phyloP scores from a whole-genome alignment of 2,888 invertebrate species.

The Hydrotaea diabolus region DNA sequence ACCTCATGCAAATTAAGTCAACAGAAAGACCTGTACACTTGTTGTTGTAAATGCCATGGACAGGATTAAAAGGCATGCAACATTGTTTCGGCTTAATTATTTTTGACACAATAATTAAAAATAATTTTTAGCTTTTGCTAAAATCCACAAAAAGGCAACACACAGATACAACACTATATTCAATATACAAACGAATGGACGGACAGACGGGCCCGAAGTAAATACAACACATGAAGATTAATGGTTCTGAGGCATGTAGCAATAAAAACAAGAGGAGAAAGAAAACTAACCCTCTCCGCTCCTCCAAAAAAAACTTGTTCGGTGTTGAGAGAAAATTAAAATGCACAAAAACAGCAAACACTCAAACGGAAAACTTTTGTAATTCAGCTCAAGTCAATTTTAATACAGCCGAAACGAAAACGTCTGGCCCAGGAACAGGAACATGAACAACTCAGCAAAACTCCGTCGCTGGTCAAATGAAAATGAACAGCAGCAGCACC shows the following conservation, averaged over 20 bases:
- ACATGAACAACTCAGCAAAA: slow-evolving; percentile 31
- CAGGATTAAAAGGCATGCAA: slow-evolving; percentile 9
- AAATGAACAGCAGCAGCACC: background rate
- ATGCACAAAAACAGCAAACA: slow-evolving; percentile 13
- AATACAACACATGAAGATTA: slow-evolving; percentile 13
- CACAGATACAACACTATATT: background rate
- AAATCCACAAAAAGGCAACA: background rate
- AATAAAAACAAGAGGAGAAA: background rate
- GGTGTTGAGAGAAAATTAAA: slow-evolving; percentile 26
- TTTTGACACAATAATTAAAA: slow-evolving; percentile 41
- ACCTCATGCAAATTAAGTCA: no score
- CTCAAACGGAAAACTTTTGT: slow-evolving; percentile 7
- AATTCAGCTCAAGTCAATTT: slow-evolving; percentile 37
- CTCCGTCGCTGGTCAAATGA: slow-evolving; percentile 5
- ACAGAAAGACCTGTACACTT: background rate
- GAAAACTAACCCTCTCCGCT: background rate
- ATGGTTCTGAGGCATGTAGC: slow-evolving; percentile 8
- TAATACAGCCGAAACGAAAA: background rate
- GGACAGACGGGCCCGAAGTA: background rate
- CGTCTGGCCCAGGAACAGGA: background rate
- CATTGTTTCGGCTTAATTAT: slow-evolving; percentile 31
- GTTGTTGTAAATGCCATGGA: background rate
- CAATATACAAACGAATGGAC: background rate
- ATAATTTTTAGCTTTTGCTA: slow-evolving; percentile 14
- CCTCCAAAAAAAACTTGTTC: slow-evolving; percentile 10